Base-by-base conservation (phyloP, 2,113 vertebrate species). In the Dolichotis patagonum region DNA sequence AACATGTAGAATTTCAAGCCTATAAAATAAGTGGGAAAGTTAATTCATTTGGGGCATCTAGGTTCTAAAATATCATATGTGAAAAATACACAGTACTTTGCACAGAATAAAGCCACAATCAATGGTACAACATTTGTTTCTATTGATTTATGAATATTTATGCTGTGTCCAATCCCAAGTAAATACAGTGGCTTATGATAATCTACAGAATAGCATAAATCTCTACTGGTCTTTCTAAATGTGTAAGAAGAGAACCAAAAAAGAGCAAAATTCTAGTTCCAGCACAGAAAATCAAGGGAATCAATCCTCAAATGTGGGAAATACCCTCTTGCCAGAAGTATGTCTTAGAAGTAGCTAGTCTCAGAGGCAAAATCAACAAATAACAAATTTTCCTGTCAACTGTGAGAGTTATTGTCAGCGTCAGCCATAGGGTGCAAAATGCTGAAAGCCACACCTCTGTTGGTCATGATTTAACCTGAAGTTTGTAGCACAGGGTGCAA, bases 391-490 rank as follows among this genome's bases (percentile, higher is more conserved):
- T 77, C 52, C 83, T 92, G 35, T 63, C 60, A 83, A 7, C 0
- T 1, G n/a, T 92, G n/a, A 54, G 52, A 92, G 56, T 86, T 80
- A 28, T 91, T 89, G 58, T 86, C 49, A 49, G 22, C 67, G 52
- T 80, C 63, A 60, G 12, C 46, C 71, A 41, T 67, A 80, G 81
- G 56, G 63, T 16, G 71, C 77, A 69, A 1, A 0, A 17, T 73
- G 30, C 56, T 60, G 26, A 93, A 71, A n/a, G 49, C 56, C 56
- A 82, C 63, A 12, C 54, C 26, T 65, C 41, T 71, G 56, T 88
- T 91, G 81, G 91, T 91, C 63, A 11, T 85, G 24, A 84, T 94
- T 84, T 84, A 75, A 93, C 87, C 75, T 80, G 52, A 85, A 67
- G 73, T 91, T 83, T 95, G 17, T 94, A 91, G 85, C 77, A 86